Conservation (phyloP, 2,797 vertebrate genomes). For the Coranthus polyacanthus region DNA sequence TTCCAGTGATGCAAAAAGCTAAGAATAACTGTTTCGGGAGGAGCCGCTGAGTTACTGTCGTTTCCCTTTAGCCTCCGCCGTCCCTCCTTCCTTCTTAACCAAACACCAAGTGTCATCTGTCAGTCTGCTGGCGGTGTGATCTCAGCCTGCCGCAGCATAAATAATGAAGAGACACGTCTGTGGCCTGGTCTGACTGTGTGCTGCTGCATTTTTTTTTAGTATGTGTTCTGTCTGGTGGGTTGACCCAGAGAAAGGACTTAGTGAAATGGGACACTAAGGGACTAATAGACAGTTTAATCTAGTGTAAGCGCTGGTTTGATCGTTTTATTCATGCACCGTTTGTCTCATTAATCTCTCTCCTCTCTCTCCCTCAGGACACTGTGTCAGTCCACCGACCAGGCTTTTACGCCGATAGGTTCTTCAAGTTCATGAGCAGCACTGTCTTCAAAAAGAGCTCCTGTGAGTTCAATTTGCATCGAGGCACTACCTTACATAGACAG, state of each 20-base stretch:
- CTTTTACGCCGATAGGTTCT: constrained; percentile 97
- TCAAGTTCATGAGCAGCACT: constrained; percentile 96
- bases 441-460: constrained; percentile 97
- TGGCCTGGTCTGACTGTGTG: constrained; percentile 26
- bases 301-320: constrained; percentile 29
- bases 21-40: constrained; percentile 17
- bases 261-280: constrained; percentile 37
- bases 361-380: constrained; percentile 89
- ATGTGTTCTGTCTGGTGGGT: constrained; percentile 30
- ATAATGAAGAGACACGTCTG: constrained; percentile 66
- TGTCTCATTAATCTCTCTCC: constrained; percentile 56
- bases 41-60: constrained; percentile 5
- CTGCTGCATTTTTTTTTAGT: constrained; percentile 27
- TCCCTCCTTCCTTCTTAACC: constrained; percentile 51
- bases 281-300: constrained; percentile 50
- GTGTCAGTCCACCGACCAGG: constrained; percentile 97
- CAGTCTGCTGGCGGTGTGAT: constrained; percentile 57
- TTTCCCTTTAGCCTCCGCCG: constrained; percentile 7
- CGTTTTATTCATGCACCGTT: constrained; percentile 51
- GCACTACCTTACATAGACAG: constrained; percentile 74
- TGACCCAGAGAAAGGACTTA: constrained; percentile 48
- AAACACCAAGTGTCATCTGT: constrained; percentile 77
- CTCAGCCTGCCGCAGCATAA: constrained; percentile 60
- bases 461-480: constrained; percentile 80
- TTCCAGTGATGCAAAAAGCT: constrained; percentile 27